Evolutionary conservation across 2,888 invertebrate genomes (phyloP), one percentile per base, ranked within the genome.

Genomic region (Torymus auratus): DNA sequence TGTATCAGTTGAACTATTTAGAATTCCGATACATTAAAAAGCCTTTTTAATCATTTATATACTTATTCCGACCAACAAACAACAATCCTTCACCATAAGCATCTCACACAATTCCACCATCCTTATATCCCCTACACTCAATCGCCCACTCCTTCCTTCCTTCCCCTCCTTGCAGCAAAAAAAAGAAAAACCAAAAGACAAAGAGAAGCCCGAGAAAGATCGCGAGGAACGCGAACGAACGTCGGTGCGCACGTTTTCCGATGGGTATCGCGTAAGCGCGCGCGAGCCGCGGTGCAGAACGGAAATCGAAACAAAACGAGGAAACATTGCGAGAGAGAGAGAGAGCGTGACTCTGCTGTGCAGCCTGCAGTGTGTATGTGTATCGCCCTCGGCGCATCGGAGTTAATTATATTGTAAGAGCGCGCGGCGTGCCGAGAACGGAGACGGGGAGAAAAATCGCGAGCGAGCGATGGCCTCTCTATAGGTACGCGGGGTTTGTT

Each of bases 301-400:
- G 82, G 82, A 82, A 79, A 82, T 80, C 77, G 79, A 76, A 73
- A 80, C 80, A 80, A 82, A 82, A 82, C 82, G 80, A 82, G 80
- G 77, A 77, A 82, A 82, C 76, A 79, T 62, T 64, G 78, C 15
- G 53, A 76, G 64, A 71, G 80, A 76, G 80, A 76, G 80, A 80
- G n/a, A 12, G 41, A 71, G 80, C 80, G 80, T 80, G 80, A 80
- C 80, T 80, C 50, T 52, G 72, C 82, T 67, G 80, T 79, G 83
- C 80, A 61, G 3, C 28, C 5, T 28, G 7, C 28, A 28, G 28
- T 2, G 28, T 28, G 28, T n/a, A n/a, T 82, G 41, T 83, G 80
- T 78, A 84, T 83, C 83, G 83, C 84, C 84, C 76, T 78, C 81
- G 79, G 82, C 85, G 83, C 83, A 86, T 85, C 85, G 82, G 68